Evolutionary conservation across 2,888 invertebrate genomes (phyloP).

Genomic region (Gnatocerus cornutus): DNA sequence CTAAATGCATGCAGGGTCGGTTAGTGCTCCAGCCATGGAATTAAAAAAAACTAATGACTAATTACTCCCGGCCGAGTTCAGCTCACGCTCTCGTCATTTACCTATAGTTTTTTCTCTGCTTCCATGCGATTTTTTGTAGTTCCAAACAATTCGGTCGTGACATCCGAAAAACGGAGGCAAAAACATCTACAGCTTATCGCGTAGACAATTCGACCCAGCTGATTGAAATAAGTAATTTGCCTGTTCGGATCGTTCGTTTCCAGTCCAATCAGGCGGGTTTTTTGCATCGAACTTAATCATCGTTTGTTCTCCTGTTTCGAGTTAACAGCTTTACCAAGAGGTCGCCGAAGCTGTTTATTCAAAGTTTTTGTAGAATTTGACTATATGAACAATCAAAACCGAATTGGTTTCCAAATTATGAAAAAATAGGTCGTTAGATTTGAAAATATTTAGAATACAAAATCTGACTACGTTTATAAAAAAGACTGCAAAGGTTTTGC

Average conservation of each 20-base stretch:
- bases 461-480: too few species aligned
- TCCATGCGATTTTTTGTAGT: background rate
- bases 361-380: too few species aligned
- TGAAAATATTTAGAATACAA: too few species aligned
- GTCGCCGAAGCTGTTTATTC: too few species aligned
- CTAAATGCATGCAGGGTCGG: too few species aligned
- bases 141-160: slow-evolving; percentile 11
- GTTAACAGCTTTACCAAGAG: background rate
- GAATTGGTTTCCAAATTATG: too few species aligned
- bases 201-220: slow-evolving; percentile 16
- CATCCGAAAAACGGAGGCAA: slow-evolving; percentile 16
- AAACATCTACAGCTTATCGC: slow-evolving; percentile 15
- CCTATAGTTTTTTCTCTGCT: background rate
- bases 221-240: slow-evolving; percentile 37
- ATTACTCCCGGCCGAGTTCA: background rate
- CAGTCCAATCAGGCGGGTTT: slow-evolving; percentile 1
- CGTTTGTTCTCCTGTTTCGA: background rate
- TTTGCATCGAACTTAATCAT: slow-evolving; percentile 2
- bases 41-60: background rate
- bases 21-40: background rate
- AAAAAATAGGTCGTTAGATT: too few species aligned
- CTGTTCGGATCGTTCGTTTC: slow-evolving; percentile 14
- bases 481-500: too few species aligned
- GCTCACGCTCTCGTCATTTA: slow-evolving; percentile 3
- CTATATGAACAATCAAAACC: too few species aligned